Conservation (phyloP, 2,888 invertebrate genomes). For the Neoascia interrupta region DNA sequence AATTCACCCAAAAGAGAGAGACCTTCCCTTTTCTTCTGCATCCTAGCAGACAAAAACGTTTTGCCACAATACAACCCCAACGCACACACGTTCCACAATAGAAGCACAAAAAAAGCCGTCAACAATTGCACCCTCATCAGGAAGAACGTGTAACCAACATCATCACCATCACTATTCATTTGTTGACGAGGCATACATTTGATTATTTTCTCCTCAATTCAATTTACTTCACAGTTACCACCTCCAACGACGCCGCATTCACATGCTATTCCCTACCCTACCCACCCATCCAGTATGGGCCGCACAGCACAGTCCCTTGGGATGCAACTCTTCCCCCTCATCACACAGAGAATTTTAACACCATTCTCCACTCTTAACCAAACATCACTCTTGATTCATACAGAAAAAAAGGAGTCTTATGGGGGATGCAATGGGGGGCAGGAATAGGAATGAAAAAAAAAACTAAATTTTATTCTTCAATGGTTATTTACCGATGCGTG, state of each 20-base stretch:
- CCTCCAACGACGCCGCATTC: conserved; percentile 17
- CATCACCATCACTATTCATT: conserved; percentile 67
- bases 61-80: conserved; percentile 6
- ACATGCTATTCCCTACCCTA: not conserved
- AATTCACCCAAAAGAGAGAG: too few relatives aligned
- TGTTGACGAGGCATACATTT: conserved; percentile 66
- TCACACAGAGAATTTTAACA: conserved; percentile 36
- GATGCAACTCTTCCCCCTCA: conserved; percentile 22
- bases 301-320: conserved; percentile 7
- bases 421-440: not conserved
- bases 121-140: conserved; percentile 56
- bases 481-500: conserved; percentile 66
- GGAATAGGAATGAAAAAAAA: conserved; percentile 19
- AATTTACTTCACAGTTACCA: conserved; percentile 59
- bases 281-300: not conserved
- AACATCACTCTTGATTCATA: conserved; percentile 64
- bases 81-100: not conserved
- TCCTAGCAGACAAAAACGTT: not conserved
- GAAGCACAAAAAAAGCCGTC: conserved; percentile 4
- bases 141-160: conserved; percentile 51
- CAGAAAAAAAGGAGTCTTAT: conserved; percentile 19
- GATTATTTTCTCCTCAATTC: conserved; percentile 64
- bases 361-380: conserved; percentile 48
- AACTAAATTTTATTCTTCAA: conserved; percentile 61
- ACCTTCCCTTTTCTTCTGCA: not conserved